These are phyloP conservation scores for Hemicrepidius hirtus DNA, from an alignment of 2,888 invertebrate species.

Conservation along the genomic window DNA sequence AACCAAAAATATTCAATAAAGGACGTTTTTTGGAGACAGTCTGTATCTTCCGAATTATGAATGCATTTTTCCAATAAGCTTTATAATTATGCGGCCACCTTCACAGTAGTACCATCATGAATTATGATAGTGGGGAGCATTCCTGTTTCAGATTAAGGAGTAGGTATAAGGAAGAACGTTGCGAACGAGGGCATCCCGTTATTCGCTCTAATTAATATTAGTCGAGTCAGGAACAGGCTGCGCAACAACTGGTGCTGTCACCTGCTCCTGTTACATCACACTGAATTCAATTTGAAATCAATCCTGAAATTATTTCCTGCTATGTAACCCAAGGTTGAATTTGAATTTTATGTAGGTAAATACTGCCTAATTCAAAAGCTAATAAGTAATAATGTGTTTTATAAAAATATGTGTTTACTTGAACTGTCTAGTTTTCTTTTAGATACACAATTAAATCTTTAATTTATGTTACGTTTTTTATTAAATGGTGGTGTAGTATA, in stretches of 20 bases:
- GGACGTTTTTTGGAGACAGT: too few species aligned
- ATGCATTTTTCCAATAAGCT: too few species aligned
- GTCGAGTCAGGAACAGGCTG: conserved; percentile 29
- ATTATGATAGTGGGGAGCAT: neutral
- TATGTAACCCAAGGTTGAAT: neutral
- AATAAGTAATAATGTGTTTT: too few species aligned
- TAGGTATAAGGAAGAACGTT: conserved; percentile 22
- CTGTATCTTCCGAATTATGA: too few species aligned
- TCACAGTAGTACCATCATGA: neutral
- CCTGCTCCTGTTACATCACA: conserved; percentile 30
- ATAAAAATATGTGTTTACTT: too few species aligned
- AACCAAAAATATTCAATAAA: too few species aligned
- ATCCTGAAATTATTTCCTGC: conserved; percentile 19
- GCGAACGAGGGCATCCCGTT: conserved; percentile 21
- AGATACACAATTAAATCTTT: too few species aligned
- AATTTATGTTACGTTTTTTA: too few species aligned
- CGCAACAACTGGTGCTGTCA: conserved; percentile 33
- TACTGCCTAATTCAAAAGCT: too few species aligned
- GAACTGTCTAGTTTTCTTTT: too few species aligned
- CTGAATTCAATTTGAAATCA: conserved; percentile 33
- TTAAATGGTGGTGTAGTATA: too few species aligned
- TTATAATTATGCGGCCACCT: conserved; percentile 10
- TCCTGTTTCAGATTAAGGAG: conserved; percentile 14
- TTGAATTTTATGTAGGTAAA: neutral
- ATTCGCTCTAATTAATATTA: conserved; percentile 34